A percentile compares a stretch with the other conserved stretches of the same genome.
Evolutionary conservation across 2,888 invertebrate species (phyloP).

Genomic region (Catocala sponsa): DNA sequence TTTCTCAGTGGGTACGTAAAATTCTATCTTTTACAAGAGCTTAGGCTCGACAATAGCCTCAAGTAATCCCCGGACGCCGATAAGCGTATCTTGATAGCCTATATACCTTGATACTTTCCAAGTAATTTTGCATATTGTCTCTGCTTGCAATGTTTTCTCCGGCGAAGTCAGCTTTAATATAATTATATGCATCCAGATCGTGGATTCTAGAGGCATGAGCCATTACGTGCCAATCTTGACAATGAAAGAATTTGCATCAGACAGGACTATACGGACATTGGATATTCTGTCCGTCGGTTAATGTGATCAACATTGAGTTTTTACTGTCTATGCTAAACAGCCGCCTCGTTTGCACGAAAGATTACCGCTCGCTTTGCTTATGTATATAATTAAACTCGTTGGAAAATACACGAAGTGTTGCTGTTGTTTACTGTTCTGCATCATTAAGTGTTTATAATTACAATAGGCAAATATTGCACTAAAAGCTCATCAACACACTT

Average conservation of each 20-base stretch:
- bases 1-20: background rate
- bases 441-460: conserved; percentile 8
- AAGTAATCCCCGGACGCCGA: conserved; percentile 5
- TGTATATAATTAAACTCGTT: conserved; percentile 28
- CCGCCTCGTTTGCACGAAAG: conserved; percentile 39
- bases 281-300: conserved; percentile 39
- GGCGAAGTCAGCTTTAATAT: conserved; percentile 48
- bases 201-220: conserved; percentile 39
- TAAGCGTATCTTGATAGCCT: conserved; percentile 5
- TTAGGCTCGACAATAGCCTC: background rate
- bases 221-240: conserved; percentile 55
- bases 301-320: conserved; percentile 41
- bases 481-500: no score
- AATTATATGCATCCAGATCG: conserved; percentile 53
- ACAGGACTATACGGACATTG: conserved; percentile 23
- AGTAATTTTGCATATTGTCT: background rate
- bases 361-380: conserved; percentile 35
- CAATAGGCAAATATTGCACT: background rate
- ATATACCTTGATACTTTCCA: background rate
- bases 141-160: conserved; percentile 2
- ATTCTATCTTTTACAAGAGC: conserved; percentile 5
- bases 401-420: conserved; percentile 30
- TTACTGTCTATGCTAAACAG: conserved; percentile 47
- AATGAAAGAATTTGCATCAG: conserved; percentile 53
- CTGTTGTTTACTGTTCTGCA: background rate